Conservation (phyloP, 1,140 invertebrate genomes). For the Drosophila mayri region DNA sequence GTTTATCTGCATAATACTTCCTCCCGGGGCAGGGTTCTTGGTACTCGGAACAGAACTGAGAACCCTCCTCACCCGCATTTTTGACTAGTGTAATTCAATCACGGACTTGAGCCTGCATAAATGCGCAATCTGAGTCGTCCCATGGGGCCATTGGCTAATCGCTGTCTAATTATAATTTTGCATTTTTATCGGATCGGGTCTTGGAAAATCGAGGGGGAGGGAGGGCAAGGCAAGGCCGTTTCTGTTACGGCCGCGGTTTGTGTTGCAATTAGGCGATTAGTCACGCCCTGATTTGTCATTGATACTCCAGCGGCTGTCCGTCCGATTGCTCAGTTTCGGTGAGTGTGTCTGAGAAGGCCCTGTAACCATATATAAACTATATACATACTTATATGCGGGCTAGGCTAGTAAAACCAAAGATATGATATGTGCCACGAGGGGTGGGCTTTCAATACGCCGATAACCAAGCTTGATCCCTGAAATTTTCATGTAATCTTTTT, state of each 20-base stretch:
- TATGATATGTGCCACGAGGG: neutral
- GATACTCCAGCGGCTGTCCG: conserved; percentile 48
- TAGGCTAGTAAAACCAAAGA: conserved; percentile 13
- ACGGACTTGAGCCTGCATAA: conserved; percentile 61
- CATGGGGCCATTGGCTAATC: conserved; percentile 63
- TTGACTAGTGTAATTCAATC: conserved; percentile 65
- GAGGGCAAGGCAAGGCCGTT: conserved; percentile 30
- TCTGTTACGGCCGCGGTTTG: conserved; percentile 47
- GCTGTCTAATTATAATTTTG: conserved; percentile 76
- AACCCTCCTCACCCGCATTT: conserved; percentile 59
- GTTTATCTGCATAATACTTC: conserved; percentile 54
- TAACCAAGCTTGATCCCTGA: conserved; percentile 1
- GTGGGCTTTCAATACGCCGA: neutral
- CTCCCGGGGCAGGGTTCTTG: conserved; percentile 19
- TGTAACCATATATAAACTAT: conserved; percentile 9
- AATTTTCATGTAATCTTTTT: neutral
- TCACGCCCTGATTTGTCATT: conserved; percentile 79
- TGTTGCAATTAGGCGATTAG: conserved; percentile 74
- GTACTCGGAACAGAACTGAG: conserved; percentile 8
- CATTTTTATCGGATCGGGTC: conserved; percentile 77
- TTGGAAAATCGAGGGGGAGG: conserved; percentile 1
- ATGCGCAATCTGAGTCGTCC: conserved; percentile 68
- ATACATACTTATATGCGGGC: conserved; percentile 39
- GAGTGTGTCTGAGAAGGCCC: conserved; percentile 4
- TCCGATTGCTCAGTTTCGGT: conserved; percentile 34